Evolutionary conservation across 2,113 vertebrate genomes (phyloP).

Genomic region (Anolis carolinensis): DNA sequence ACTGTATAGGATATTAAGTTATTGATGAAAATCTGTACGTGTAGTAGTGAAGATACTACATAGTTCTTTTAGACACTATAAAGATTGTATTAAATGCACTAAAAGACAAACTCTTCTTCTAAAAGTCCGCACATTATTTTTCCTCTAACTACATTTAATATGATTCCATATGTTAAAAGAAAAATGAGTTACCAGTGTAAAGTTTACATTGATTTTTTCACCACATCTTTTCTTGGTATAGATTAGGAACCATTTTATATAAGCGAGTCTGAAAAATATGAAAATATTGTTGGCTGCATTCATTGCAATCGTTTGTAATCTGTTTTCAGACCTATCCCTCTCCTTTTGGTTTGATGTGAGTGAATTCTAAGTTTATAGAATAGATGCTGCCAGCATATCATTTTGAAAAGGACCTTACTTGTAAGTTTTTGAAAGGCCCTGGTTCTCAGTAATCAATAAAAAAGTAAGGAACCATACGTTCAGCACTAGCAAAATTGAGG

Average conservation of each 20-base stretch:
- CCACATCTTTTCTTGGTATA: not conserved
- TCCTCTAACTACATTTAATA: not conserved
- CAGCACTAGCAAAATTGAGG: constrained; percentile 20
- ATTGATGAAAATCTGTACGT: too few species aligned
- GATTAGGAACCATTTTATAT: not conserved
- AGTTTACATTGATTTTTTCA: not conserved
- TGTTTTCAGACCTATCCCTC: not conserved
- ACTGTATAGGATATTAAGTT: not conserved
- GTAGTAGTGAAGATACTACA: not conserved
- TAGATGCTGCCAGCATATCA: constrained; percentile 8
- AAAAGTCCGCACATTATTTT: not conserved
- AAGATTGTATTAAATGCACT: not conserved
- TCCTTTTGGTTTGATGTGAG: not conserved
- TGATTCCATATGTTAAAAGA: not conserved
- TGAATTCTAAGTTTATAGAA: constrained; percentile 36
- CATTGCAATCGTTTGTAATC: constrained; percentile 3
- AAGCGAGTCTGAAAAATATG: constrained; percentile 7
- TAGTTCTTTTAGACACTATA: not conserved
- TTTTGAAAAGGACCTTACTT: constrained; percentile 38
- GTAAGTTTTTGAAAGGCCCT: constrained; percentile 42
- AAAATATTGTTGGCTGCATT: not conserved
- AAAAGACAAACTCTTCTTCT: not conserved
- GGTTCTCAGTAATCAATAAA: constrained; percentile 51
- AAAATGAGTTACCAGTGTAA: not conserved
- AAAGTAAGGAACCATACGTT: constrained; percentile 39